phyloP scores from a whole-genome alignment of 2,797 vertebrate species.

The Cyclura pinguis region DNA sequence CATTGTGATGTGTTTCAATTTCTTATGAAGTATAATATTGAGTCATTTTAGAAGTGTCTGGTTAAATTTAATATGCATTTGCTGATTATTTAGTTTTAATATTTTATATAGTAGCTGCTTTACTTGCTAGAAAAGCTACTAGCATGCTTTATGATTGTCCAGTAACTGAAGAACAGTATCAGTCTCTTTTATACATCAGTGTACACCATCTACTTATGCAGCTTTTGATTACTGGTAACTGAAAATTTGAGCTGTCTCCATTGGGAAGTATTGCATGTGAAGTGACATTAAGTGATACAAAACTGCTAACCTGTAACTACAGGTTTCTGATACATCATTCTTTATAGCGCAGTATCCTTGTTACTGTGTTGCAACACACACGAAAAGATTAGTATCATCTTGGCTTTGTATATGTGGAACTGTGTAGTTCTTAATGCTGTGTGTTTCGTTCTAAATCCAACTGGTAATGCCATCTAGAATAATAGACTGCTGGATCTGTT shows the following conservation, averaged over 20 bases:
- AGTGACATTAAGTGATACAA: background rate
- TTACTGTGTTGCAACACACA: background rate
- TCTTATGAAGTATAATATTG: background rate
- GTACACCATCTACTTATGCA: background rate
- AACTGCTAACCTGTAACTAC: background rate
- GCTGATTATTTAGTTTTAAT: background rate
- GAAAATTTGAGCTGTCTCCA: background rate
- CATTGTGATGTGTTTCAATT: background rate
- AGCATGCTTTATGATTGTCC: background rate
- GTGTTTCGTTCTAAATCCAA: background rate
- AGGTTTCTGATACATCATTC: too few relatives aligned
- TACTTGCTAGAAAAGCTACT: background rate
- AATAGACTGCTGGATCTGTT: background rate
- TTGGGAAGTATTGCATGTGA: background rate
- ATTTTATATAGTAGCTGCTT: background rate
- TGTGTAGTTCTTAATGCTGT: background rate
- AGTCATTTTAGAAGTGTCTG: background rate
- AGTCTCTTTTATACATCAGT: background rate
- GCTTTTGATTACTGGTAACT: background rate
- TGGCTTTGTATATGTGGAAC: too few relatives aligned
- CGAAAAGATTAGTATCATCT: too few relatives aligned
- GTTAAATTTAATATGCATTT: background rate
- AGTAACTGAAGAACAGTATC: background rate
- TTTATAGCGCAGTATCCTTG: background rate
- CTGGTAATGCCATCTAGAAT: background rate